These are phyloP conservation scores for Lochmaea crataegi DNA, from an alignment of 2,888 invertebrate species.

Conservation along the genomic window DNA sequence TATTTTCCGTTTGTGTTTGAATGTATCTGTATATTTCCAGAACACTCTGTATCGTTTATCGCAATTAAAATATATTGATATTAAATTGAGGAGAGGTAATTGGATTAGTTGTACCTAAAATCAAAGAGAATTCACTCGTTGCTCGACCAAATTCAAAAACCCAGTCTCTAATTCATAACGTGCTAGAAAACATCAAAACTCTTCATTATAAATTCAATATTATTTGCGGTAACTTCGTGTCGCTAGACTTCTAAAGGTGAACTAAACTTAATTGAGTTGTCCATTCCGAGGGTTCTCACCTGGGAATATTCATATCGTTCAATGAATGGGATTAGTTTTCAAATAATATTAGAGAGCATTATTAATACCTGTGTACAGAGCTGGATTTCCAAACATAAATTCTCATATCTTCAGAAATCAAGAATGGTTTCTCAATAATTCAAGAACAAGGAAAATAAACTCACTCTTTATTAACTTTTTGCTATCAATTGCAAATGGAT, in stretches of 20 bases:
- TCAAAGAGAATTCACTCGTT: background rate
- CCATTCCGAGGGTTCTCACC: background rate
- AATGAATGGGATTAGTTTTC: constrained; percentile 7
- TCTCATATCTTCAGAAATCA: no score
- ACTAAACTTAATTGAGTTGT: constrained; percentile 1
- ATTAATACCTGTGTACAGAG: background rate
- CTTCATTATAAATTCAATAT: background rate
- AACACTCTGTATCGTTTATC: no score
- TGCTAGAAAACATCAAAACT: background rate
- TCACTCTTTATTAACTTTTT: no score
- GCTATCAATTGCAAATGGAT: no score
- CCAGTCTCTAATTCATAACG: background rate
- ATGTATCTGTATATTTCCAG: no score
- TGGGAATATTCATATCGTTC: constrained; percentile 11
- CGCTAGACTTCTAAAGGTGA: constrained; percentile 7
- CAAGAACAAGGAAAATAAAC: no score
- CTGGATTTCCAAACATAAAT: background rate
- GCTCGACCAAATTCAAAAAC: background rate
- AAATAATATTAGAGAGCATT: background rate
- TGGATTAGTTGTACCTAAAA: background rate
- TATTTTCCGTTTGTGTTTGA: no score
- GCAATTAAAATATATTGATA: no score
- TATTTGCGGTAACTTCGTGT: background rate
- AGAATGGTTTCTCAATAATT: no score
- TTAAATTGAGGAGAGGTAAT: no score